These are phyloP conservation scores for Acrobasis suavella DNA, from an alignment of 2,888 invertebrate genomes.

Conservation along the genomic window DNA sequence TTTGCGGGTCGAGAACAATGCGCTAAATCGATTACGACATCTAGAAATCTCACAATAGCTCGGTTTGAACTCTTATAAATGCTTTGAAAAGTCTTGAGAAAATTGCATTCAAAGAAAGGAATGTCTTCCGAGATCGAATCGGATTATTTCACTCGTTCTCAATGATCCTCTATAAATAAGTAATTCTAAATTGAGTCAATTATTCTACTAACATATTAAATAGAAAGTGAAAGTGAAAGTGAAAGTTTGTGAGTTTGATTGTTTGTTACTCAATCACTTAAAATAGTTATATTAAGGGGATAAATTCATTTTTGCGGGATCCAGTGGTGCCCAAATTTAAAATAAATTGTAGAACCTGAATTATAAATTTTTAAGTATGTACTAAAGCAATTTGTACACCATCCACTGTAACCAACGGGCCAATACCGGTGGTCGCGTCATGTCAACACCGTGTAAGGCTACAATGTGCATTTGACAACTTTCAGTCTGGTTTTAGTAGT, in stretches of 20 bases:
- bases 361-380: slow-evolving; percentile 1
- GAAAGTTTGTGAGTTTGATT: not conserved
- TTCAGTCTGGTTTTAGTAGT: too few species aligned
- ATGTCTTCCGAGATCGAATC: slow-evolving; percentile 39
- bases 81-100: slow-evolving; percentile 30
- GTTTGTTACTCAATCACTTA: too few species aligned
- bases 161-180: slow-evolving; percentile 38
- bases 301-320: too few species aligned
- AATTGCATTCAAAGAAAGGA: slow-evolving; percentile 51
- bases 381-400: slow-evolving; percentile 6
- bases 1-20: not conserved
- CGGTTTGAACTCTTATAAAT: slow-evolving; percentile 18
- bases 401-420: slow-evolving; percentile 9
- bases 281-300: too few species aligned
- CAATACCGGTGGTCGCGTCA: slow-evolving; percentile 14
- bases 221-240: not conserved
- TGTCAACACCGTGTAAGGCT: slow-evolving; percentile 9
- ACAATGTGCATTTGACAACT: too few species aligned
- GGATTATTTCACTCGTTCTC: slow-evolving; percentile 43
- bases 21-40: slow-evolving; percentile 10
- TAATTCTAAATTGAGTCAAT: not conserved
- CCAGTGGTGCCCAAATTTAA: too few species aligned
- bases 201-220: too few species aligned
- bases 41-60: slow-evolving; percentile 36
- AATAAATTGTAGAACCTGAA: slow-evolving; percentile 14